phyloP scores from a whole-genome alignment of 2,797 vertebrate genomes.

The Botia almorhae region DNA sequence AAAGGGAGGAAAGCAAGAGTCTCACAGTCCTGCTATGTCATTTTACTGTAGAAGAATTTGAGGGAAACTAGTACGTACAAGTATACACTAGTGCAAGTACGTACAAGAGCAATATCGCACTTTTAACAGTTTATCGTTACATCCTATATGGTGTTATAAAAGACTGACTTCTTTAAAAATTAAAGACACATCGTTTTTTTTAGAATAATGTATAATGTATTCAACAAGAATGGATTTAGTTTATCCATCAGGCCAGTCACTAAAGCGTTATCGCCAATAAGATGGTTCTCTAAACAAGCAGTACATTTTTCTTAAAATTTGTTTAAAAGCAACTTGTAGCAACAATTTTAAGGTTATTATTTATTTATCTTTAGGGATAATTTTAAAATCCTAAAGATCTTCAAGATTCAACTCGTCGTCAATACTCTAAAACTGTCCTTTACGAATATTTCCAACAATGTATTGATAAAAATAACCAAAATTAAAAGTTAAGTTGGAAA shows the following conservation, averaged over 20 bases:
- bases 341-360: too few relatives aligned
- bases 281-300: background rate
- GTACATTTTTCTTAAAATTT: background rate
- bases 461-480: background rate
- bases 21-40: constrained; percentile 25
- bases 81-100: background rate
- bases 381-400: too few relatives aligned
- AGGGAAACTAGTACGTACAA: constrained; percentile 21
- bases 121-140: constrained; percentile 14
- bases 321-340: too few relatives aligned
- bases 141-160: background rate
- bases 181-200: background rate
- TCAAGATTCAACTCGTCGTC: too few relatives aligned
- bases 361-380: too few relatives aligned
- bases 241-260: background rate
- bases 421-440: background rate
- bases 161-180: background rate
- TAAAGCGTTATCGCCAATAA: background rate
- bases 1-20: constrained; percentile 49
- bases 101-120: background rate
- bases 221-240: background rate
- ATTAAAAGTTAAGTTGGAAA: background rate
- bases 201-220: background rate
- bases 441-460: background rate
- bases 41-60: constrained; percentile 43